Percentiles rank a stretch among this genome's conserved stretches.
Evolutionary conservation across 2,797 vertebrate species (phyloP).

Genomic region (Lagodon rhomboides): DNA sequence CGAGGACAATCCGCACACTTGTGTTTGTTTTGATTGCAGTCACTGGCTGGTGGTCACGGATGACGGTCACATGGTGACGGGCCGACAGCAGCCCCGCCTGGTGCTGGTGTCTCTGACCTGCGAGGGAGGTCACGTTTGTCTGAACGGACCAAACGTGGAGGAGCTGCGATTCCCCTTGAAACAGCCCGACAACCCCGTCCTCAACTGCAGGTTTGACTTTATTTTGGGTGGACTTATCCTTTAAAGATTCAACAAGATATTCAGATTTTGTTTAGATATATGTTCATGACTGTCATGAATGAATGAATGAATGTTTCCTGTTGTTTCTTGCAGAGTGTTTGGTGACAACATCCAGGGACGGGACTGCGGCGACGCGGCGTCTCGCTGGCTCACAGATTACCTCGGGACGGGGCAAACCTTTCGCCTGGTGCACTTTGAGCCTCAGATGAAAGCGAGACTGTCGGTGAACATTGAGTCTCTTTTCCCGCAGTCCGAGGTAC

Average conservation of each 20-base stretch:
- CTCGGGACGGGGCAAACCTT: conserved; percentile 83
- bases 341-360: conserved; percentile 89
- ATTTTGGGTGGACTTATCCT: too few species aligned
- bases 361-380: conserved; percentile 91
- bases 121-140: conserved; percentile 72
- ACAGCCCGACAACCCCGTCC: conserved; percentile 77
- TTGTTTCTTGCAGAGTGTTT: conserved; percentile 88
- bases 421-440: conserved; percentile 93
- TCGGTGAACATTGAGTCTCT: conserved; percentile 60
- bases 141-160: conserved; percentile 89
- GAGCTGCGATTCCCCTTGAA: conserved; percentile 83
- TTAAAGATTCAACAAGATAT: too few species aligned
- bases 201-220: conserved; percentile 94
- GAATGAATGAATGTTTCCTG: not conserved
- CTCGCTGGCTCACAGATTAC: conserved; percentile 90
- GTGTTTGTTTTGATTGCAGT: conserved; percentile 76
- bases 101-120: conserved; percentile 87
- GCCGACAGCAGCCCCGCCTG: conserved; percentile 91
- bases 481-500: conserved; percentile 85
- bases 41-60: conserved; percentile 94
- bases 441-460: conserved; percentile 86
- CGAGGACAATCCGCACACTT: not conserved
- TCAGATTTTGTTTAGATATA: too few species aligned
- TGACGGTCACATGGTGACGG: conserved; percentile 93
- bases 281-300: too few species aligned